Evolutionary conservation across 2,797 vertebrate genomes (phyloP).

Genomic region (Sardinella longiceps): DNA sequence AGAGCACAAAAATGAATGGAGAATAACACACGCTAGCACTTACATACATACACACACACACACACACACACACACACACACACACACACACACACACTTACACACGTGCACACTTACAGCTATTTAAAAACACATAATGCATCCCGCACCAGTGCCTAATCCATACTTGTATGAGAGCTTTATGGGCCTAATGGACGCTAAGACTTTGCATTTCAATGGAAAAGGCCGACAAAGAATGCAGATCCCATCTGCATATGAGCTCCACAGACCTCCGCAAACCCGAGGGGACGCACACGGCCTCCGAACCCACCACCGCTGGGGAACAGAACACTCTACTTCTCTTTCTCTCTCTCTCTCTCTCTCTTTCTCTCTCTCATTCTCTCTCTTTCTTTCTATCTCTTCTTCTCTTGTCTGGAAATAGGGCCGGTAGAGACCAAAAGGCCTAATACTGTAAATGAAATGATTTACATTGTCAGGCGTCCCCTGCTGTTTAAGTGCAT

Average conservation of each 20-base stretch:
- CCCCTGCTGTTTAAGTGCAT: too few relatives aligned
- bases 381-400: background rate
- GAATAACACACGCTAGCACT: background rate
- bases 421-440: too few relatives aligned
- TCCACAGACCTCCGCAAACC: background rate
- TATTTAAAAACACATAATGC: conserved; percentile 54
- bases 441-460: too few relatives aligned
- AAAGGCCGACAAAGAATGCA: conserved; percentile 67
- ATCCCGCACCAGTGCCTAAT: conserved; percentile 63
- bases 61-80: background rate
- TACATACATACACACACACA: background rate
- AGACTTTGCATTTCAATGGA: conserved; percentile 64
- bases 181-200: conserved; percentile 67
- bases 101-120: conserved; percentile 37
- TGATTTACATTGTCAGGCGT: too few relatives aligned
- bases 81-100: background rate
- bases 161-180: conserved; percentile 72
- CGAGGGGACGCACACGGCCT: conserved; percentile 31
- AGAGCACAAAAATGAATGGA: conserved; percentile 9
- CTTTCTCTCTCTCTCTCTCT: conserved; percentile 18
- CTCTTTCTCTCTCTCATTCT: too few relatives aligned
- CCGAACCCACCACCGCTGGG: conserved; percentile 24
- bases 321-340: background rate
- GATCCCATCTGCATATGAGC: conserved; percentile 60
- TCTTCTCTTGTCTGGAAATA: too few relatives aligned